Base-by-base conservation (phyloP, 2,797 vertebrate species). In the Hippopotamyrus pictus region DNA sequence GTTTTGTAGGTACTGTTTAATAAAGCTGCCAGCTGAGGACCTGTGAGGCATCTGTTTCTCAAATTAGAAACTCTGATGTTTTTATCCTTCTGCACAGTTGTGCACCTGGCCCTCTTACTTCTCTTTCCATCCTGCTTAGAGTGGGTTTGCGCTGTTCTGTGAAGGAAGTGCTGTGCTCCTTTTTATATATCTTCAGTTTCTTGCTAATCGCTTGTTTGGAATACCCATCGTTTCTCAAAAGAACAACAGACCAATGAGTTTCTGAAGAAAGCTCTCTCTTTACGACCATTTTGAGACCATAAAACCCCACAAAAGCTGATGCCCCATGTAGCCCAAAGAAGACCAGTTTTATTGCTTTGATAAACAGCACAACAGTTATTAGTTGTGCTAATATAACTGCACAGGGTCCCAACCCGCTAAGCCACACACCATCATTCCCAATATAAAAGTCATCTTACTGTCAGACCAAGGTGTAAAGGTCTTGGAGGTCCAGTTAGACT, bases 381-480 rank as follows among this genome's bases (percentile, higher is more conserved):
- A 12, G 25, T 12, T 69, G 29, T 29, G 25, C 11, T 69, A 33
- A 69, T 33, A 14, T 14, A 33, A 33, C 29, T 69, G 25, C 29
- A 65, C 25, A 33, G 65, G 65, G 65, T 69, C 65, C 65, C 4
- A 69, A 33, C 65, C 11, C 1, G 9, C 65, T 33, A 69, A 33
- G 65, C 12, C 65, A 33, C 29, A 69, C 33, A 5, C 12, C 11
- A 29, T 14, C 11, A 69, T 14, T 69, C 11, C 11, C 41, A 84
- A 22, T 50, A 8, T 22, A 50, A 50, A 50, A 48, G 11, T 14
- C 19, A n/a, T 29, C 88, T 82, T 46, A 88, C 88, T 88, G 33
- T 88, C 88, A 54, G n/a, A 29, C 51, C 4, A 83, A 37, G 88
- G 88, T 46, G 29, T 88, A 51, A 88, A 88, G 17, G 11, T 37